Percentiles rank a stretch among this genome's conserved stretches.
phyloP scores from a whole-genome alignment of 2,797 vertebrate genomes.

The Ispidina lecontei region DNA sequence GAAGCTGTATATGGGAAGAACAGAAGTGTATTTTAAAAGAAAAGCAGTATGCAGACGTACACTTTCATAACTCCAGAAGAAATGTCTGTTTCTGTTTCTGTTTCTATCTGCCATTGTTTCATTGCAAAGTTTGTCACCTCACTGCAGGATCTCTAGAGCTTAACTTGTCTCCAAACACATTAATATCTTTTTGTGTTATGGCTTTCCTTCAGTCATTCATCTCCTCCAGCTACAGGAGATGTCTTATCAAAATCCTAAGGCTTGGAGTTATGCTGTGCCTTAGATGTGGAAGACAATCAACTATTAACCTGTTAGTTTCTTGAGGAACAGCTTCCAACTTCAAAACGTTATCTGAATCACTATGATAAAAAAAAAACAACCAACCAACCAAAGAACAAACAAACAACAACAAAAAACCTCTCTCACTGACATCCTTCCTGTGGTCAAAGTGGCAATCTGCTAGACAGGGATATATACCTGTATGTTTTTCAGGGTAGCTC shows the following conservation, averaged over 20 bases:
- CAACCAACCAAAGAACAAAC: not conserved
- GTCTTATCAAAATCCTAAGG: constrained; percentile 9
- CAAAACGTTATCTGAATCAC: not conserved
- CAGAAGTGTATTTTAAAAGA: not conserved
- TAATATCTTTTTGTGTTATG: constrained; percentile 28
- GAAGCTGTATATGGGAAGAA: not conserved
- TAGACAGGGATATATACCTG: not conserved
- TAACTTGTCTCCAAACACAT: constrained; percentile 31
- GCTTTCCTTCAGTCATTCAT: constrained; percentile 18
- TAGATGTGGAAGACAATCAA: constrained; percentile 25
- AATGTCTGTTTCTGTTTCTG: constrained; percentile 8
- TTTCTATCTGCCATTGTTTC: not conserved
- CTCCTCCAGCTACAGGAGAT: not conserved
- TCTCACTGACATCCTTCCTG: not conserved
- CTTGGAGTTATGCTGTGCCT: not conserved
- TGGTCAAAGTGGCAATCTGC: not conserved
- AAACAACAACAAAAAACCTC: not conserved
- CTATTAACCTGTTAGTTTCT: constrained; percentile 32
- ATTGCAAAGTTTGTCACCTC: not conserved
- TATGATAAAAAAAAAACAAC: not conserved
- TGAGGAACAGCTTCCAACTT: not conserved
- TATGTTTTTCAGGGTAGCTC: not conserved
- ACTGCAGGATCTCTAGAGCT: not conserved
- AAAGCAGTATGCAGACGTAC: not conserved
- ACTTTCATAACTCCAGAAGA: not conserved